Percentiles rank a stretch among this genome's conserved stretches.
These are phyloP conservation scores for Ovis canadensis DNA, from an alignment of 2,113 vertebrate genomes.

Conservation along the genomic window DNA sequence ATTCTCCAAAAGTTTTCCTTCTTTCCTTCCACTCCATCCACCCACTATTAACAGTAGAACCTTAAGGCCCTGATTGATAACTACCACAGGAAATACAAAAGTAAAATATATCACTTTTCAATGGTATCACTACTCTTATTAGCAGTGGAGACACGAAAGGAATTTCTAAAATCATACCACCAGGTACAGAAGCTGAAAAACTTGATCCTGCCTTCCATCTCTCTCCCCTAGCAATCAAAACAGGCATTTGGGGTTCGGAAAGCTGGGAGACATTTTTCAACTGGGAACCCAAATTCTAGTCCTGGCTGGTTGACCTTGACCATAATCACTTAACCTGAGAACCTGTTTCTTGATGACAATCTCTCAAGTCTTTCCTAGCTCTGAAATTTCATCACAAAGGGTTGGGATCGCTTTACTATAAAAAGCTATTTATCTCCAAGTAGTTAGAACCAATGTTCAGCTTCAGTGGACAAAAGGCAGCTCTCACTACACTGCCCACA, in stretches of 20 bases:
- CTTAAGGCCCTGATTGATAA: not conserved
- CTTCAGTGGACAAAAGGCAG: not conserved
- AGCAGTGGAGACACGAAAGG: not conserved
- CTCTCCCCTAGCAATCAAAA: not conserved
- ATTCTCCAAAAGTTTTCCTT: not conserved
- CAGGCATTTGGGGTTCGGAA: not conserved
- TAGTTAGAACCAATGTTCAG: not conserved
- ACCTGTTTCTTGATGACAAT: not conserved
- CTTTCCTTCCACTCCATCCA: not conserved
- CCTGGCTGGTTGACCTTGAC: not conserved
- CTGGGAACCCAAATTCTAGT: not conserved
- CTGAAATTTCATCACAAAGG: not conserved
- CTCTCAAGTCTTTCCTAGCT: not conserved
- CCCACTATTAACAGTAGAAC: not conserved
- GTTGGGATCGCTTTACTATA: not conserved
- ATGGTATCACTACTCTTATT: not conserved
- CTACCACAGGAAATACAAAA: not conserved
- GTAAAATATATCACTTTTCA: not conserved
- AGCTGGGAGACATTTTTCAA: not conserved
- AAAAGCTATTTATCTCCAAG: not conserved
- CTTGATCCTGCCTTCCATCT: not conserved
- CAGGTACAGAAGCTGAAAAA: not conserved
- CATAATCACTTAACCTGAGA: not conserved
- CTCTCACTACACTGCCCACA: not conserved
- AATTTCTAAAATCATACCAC: not conserved